Conservation (phyloP, 2,797 vertebrate genomes). For the Telmatherina bonti region DNA sequence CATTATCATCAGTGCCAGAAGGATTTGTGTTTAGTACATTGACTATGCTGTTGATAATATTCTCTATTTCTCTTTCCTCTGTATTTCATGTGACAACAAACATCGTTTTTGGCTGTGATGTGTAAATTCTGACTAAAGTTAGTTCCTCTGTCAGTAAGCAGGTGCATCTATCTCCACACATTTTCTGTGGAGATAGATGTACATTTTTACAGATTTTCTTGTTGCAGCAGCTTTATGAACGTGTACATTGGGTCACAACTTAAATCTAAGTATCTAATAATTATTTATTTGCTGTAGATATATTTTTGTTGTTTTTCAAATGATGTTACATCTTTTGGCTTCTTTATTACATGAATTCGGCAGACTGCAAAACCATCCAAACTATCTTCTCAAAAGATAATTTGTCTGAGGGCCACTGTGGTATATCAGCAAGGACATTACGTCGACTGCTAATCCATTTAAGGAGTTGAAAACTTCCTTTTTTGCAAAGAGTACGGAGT, state of each 20-base stretch:
- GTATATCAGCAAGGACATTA: too few relatives aligned
- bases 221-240: too few relatives aligned
- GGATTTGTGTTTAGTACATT: not conserved
- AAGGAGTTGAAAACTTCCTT: too few relatives aligned
- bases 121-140: not conserved
- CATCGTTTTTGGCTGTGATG: not conserved
- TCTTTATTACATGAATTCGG: constrained; percentile 55
- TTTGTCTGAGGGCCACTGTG: too few relatives aligned
- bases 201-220: too few relatives aligned
- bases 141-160: constrained; percentile 94
- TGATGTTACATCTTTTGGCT: not conserved
- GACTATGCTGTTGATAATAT: not conserved
- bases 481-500: too few relatives aligned
- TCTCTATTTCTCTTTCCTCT: not conserved
- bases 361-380: too few relatives aligned
- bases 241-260: too few relatives aligned
- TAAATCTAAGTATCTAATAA: too few relatives aligned
- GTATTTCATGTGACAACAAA: not conserved
- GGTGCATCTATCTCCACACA: not conserved
- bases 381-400: too few relatives aligned
- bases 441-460: too few relatives aligned
- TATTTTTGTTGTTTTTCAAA: not conserved
- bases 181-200: too few relatives aligned
- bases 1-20: not conserved
- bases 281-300: not conserved